Percentiles rank a stretch among this genome's conserved stretches.
Conservation (phyloP, 2,113 vertebrate species). For the Nyctibius bracteatus region DNA sequence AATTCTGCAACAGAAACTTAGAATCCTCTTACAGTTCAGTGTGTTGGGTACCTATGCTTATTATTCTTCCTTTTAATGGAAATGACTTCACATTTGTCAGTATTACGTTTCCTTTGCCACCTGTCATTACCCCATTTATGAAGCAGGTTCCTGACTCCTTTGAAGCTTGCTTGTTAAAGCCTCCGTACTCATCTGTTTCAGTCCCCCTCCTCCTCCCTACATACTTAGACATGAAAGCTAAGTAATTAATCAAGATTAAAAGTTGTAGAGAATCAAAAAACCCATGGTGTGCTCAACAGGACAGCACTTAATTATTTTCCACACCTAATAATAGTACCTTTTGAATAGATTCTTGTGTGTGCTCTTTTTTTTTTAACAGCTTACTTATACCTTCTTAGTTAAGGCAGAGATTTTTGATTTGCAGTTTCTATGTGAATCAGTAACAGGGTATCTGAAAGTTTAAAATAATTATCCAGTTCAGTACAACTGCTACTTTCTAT, state of each 20-base stretch:
- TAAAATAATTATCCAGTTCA: background rate
- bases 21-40: background rate
- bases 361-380: background rate
- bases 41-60: background rate
- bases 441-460: background rate
- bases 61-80: background rate
- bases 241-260: constrained; percentile 5
- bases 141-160: background rate
- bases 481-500: background rate
- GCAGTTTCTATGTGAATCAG: background rate
- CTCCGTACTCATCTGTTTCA: background rate
- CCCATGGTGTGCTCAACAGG: background rate
- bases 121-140: background rate
- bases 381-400: background rate
- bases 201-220: background rate
- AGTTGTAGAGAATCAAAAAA: background rate
- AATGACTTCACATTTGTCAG: background rate
- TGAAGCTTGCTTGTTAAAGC: background rate
- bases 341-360: background rate
- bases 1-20: background rate
- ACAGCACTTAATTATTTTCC: background rate
- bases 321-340: background rate
- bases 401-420: background rate
- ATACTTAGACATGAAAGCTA: background rate
- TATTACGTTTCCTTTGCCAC: background rate